These are phyloP conservation scores for Forbesichthys agassizii DNA, from an alignment of 2,113 vertebrate genomes.

Conservation along the genomic window DNA sequence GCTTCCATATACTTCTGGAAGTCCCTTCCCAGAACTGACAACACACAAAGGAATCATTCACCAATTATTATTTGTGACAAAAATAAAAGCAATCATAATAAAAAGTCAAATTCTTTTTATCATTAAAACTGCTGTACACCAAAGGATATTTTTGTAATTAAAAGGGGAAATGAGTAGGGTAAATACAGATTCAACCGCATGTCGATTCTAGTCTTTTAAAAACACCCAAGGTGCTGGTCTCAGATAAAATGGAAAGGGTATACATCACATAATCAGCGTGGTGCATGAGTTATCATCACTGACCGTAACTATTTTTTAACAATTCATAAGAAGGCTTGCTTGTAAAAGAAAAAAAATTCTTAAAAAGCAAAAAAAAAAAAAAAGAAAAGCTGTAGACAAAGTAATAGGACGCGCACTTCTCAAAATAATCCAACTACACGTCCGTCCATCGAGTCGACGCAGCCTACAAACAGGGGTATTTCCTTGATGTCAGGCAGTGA, in stretches of 20 bases:
- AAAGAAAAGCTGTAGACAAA: too few species aligned
- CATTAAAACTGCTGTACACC: not conserved
- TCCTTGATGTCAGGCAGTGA: too few species aligned
- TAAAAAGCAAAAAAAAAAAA: not conserved
- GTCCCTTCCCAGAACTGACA: constrained; percentile 89
- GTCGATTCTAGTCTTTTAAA: too few species aligned
- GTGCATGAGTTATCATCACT: constrained; percentile 59
- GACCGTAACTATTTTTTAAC: constrained; percentile 17
- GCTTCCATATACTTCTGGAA: constrained; percentile 99
- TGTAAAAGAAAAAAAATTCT: not conserved
- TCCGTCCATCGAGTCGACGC: too few species aligned
- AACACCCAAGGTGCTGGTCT: not conserved
- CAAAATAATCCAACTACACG: too few species aligned
- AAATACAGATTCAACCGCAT: too few species aligned
- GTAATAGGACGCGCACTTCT: too few species aligned
- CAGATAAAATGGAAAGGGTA: not conserved
- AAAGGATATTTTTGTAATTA: not conserved
- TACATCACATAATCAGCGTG: constrained; percentile 48
- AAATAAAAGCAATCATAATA: not conserved
- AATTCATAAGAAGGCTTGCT: too few species aligned
- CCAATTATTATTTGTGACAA: not conserved
- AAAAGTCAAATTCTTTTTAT: not conserved
- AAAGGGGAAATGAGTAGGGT: too few species aligned
- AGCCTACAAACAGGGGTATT: too few species aligned
- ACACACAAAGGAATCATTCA: not conserved